Evolutionary conservation across 37 sponge, comb jelly and placozoan species (phyloP).

Genomic region (Chondrilla cf. caribensis): DNA sequence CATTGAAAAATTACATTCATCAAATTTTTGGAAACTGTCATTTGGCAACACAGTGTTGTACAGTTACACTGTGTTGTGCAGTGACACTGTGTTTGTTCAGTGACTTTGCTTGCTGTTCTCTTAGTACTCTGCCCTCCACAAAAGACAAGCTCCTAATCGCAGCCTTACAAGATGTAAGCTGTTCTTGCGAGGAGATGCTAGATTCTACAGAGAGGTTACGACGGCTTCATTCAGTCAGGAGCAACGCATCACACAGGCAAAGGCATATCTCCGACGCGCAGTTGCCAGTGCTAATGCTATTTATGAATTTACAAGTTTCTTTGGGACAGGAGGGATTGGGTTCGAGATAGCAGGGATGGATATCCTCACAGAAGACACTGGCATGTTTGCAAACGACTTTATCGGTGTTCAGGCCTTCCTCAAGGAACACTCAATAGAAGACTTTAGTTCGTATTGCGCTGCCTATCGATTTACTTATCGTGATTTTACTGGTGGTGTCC

Average conservation of each 20-base stretch:
- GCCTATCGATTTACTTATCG: constrained; percentile 72
- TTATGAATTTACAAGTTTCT: constrained; percentile 41
- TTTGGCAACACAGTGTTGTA: no score
- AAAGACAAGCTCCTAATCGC: background rate
- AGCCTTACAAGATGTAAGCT: constrained; percentile 42
- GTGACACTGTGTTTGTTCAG: no score
- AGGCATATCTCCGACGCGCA: background rate
- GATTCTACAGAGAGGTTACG: constrained; percentile 28
- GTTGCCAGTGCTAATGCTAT: constrained; percentile 15
- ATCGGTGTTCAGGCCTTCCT: constrained; percentile 83
- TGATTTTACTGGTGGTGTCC: constrained; percentile 87
- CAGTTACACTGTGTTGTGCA: no score
- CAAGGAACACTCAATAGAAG: constrained; percentile 39
- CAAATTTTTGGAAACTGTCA: no score
- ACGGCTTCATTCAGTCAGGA: background rate
- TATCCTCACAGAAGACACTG: constrained; percentile 17
- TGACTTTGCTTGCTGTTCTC: no score
- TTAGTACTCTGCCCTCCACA: no score
- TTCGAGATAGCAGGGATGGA: constrained; percentile 37
- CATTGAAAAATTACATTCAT: no score
- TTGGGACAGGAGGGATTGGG: constrained; percentile 28
- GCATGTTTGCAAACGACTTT: constrained; percentile 15
- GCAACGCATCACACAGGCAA: constrained; percentile 10
- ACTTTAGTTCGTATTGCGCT: no score
- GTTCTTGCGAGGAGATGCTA: constrained; percentile 38